Evolutionary conservation across 2,113 vertebrate species (phyloP).

Genomic region (Rhabdomys dilectus): DNA sequence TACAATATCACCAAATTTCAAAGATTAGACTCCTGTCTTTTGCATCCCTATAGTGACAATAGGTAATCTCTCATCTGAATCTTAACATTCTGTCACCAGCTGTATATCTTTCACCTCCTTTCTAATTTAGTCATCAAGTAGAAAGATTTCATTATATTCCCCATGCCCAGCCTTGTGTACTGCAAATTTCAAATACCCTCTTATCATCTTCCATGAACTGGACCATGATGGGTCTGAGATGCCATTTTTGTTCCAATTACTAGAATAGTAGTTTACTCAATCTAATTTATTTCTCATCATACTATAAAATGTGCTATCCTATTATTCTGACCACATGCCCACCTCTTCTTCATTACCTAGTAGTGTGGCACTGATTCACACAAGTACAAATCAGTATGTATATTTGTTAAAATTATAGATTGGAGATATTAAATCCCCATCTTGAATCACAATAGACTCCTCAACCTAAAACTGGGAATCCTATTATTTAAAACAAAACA

Average conservation of each 20-base stretch:
- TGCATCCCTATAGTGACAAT: not conserved
- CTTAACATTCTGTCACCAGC: not conserved
- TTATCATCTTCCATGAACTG: not conserved
- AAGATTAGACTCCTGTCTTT: not conserved
- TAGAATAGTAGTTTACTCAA: not conserved
- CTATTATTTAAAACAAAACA: not conserved
- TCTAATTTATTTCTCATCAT: not conserved
- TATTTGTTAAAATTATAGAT: not conserved
- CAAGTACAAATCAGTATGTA: not conserved
- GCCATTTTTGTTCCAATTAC: not conserved
- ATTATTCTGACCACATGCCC: not conserved
- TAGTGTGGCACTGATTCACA: not conserved
- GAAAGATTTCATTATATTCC: not conserved
- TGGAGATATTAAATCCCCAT: not conserved
- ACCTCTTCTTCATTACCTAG: not conserved
- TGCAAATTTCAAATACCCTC: not conserved
- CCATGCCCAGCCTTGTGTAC: not conserved
- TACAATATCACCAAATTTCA: not conserved
- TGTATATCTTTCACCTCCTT: not conserved
- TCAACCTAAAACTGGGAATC: not conserved
- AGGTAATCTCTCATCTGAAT: not conserved
- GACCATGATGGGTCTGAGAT: not conserved
- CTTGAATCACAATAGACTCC: not conserved
- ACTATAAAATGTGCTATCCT: not conserved
- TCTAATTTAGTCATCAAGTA: not conserved